These are phyloP conservation scores for Carassius gibelio DNA, from an alignment of 2,113 vertebrate genomes.

Conservation along the genomic window DNA sequence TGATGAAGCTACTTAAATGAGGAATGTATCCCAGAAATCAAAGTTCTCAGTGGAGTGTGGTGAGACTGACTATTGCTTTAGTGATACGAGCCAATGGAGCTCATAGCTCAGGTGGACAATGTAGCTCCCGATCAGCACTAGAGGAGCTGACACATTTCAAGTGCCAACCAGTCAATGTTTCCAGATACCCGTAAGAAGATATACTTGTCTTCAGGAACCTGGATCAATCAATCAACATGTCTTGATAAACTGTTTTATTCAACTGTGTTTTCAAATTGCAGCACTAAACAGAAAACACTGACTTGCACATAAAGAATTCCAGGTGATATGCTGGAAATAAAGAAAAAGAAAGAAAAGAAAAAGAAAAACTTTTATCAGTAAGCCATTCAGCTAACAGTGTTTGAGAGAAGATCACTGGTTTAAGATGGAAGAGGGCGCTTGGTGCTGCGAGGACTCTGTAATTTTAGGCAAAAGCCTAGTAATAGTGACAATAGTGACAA, in stretches of 20 bases:
- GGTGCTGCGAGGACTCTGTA: neutral
- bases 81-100: constrained; percentile 54
- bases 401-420: constrained; percentile 29
- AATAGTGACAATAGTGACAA: constrained; percentile 56
- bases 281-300: neutral
- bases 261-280: neutral
- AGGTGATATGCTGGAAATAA: neutral
- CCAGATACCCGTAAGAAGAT: neutral
- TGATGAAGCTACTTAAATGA: constrained; percentile 66
- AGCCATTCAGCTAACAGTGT: neutral
- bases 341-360: too few species aligned
- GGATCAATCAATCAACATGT: neutral
- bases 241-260: neutral
- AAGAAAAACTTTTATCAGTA: neutral
- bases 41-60: constrained; percentile 65
- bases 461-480: constrained; percentile 47
- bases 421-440: neutral
- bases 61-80: constrained; percentile 63
- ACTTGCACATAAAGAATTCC: neutral
- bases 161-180: neutral
- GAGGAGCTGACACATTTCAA: neutral
- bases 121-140: neutral
- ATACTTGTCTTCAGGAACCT: neutral
- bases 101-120: constrained; percentile 30
- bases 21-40: constrained; percentile 68